Percentiles rank a stretch among this genome's conserved stretches.
Conservation (phyloP, 2,113 vertebrate genomes). For the Peucedramus taeniatus region DNA sequence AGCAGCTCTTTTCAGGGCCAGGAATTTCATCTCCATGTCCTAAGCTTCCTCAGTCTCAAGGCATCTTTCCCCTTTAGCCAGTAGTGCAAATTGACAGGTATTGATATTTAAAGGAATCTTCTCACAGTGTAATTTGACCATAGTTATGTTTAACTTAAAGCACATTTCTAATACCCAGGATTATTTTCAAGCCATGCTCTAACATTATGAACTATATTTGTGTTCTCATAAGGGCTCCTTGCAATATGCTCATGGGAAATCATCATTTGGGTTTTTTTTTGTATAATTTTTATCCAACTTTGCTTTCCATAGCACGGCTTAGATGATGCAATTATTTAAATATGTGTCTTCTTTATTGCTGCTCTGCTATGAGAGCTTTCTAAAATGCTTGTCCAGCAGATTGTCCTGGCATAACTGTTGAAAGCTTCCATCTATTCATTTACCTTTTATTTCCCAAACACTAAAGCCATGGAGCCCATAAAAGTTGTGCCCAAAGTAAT, state of each 20-base stretch:
- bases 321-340: slow-evolving; percentile 26
- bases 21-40: background rate
- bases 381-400: slow-evolving; percentile 44
- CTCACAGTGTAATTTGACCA: background rate
- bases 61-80: background rate
- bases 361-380: background rate
- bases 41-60: background rate
- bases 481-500: slow-evolving; percentile 35
- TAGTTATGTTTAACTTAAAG: background rate
- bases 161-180: background rate
- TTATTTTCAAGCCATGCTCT: background rate
- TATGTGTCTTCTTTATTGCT: background rate
- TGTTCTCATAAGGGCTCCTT: slow-evolving; percentile 1
- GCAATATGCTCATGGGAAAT: background rate
- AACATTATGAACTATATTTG: background rate
- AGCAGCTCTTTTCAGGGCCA: background rate
- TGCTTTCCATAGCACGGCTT: background rate
- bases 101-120: background rate
- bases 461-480: background rate
- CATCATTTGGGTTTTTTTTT: background rate
- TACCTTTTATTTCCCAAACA: slow-evolving; percentile 47
- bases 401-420: slow-evolving; percentile 11
- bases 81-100: background rate
- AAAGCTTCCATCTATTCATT: slow-evolving; percentile 59
- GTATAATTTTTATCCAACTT: background rate